Evolutionary conservation across 1,140 invertebrate genomes (phyloP), one percentile per base, ranked within the genome.

Genomic region (Ephestia elutella): DNA sequence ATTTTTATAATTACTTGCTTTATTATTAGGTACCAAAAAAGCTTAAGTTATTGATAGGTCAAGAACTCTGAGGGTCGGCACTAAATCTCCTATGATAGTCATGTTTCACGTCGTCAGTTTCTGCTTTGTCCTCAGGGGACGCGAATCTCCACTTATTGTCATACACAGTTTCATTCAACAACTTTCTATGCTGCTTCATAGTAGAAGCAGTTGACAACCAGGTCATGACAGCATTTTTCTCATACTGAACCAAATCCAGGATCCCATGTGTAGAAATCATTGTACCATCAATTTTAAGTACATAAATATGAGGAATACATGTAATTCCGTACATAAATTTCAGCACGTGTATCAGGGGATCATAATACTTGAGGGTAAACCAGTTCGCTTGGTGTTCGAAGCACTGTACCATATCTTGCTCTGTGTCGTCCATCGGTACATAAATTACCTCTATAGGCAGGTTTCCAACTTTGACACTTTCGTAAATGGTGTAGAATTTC

Each of bases 361-460:
- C 80, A 70, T 71, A 50, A 65, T 70, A 67, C 5, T 65, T 65
- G 28, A 87, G 68, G 50, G 73, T 78, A 53, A 86, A 86, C 85
- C 83, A 87, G 56, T 87, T 86, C 5, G 85, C 82, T 70, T 87
- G 85, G 2, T 56, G 21, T 5, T 76, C 59, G 60, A 69, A 87
- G 38, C 64, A 66, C 3, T 62, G 55, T n/a, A 49, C 30, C 65
- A 75, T 73, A 7, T 78, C 73, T 21, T 71, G 66, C 51, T 76
- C 71, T 0, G 44, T 76, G 4, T 81, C 77, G 53, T 86, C 85
- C 70, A 80, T 68, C 0, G 85, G 81, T 44, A 86, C 63, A 44
- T 86, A 76, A 44, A 88, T 80, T 0, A 88, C 83, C 73, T 88
- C 83, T 51, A 86, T 66, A n/a, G 82, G 77, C 0, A 86, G 44